phyloP scores from a whole-genome alignment of 2,113 vertebrate genomes.

The Thamnophis sirtalis region DNA sequence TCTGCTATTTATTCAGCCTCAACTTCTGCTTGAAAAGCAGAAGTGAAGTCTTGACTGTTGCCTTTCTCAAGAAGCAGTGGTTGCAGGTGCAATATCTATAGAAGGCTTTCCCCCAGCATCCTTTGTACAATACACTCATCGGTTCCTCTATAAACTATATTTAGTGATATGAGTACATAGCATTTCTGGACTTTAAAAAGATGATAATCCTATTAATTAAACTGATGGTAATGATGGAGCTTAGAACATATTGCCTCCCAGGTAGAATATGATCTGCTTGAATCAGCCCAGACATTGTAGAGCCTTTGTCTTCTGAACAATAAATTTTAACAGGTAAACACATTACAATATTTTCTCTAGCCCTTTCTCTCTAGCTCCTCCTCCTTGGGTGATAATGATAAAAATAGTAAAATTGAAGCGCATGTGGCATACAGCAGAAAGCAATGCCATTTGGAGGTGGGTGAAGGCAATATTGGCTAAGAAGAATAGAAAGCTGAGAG shows the following conservation, averaged over 20 bases:
- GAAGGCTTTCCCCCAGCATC: background rate
- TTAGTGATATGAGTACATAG: background rate
- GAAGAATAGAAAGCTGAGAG: background rate
- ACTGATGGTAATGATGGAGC: background rate
- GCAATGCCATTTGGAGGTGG: background rate
- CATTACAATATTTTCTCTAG: background rate
- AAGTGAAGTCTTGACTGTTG: constrained; percentile 3
- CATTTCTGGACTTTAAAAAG: background rate
- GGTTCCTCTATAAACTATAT: background rate
- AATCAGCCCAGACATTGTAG: background rate
- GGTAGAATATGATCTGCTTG: background rate
- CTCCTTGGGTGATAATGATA: background rate
- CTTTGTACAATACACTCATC: background rate
- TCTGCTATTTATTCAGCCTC: background rate
- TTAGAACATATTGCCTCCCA: background rate
- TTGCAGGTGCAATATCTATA: background rate
- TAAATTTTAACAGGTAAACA: background rate
- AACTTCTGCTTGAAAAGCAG: constrained; percentile 14
- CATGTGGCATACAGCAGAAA: background rate
- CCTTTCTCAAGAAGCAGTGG: background rate
- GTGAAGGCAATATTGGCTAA: background rate
- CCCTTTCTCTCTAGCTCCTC: background rate
- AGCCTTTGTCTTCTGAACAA: background rate
- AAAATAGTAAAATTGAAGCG: background rate
- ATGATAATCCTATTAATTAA: accelerated